Evolutionary conservation across 2,797 vertebrate genomes (phyloP).

Genomic region (Tragopan temminckii): DNA sequence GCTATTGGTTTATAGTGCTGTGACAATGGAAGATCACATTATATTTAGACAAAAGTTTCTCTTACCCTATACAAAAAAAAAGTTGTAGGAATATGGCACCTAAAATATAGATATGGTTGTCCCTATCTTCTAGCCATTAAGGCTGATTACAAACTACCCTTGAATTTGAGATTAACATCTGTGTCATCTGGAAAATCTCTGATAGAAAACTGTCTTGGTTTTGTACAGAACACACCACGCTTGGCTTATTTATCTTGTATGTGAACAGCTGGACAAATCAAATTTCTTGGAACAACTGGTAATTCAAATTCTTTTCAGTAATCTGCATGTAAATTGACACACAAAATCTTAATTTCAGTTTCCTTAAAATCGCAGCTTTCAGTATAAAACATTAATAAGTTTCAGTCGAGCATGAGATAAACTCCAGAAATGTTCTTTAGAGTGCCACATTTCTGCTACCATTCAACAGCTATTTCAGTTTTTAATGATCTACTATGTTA

Average conservation of each 20-base stretch:
- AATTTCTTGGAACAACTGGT: slow-evolving; percentile 41
- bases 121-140: neutral
- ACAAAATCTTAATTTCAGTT: slow-evolving; percentile 60
- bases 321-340: slow-evolving; percentile 42
- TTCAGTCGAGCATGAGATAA: slow-evolving; percentile 56
- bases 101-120: neutral
- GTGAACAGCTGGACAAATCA: neutral
- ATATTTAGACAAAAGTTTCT: neutral
- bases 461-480: slow-evolving; percentile 51
- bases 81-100: neutral
- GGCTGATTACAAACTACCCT: neutral
- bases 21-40: neutral
- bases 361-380: slow-evolving; percentile 50
- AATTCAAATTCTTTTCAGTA: slow-evolving; percentile 51
- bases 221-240: neutral
- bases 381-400: slow-evolving; percentile 47
- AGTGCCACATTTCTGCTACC: slow-evolving; percentile 35
- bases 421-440: slow-evolving; percentile 34
- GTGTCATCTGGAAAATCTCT: neutral
- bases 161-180: neutral
- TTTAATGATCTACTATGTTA: slow-evolving; percentile 54
- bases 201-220: neutral
- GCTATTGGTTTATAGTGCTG: neutral
- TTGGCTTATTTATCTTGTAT: neutral
- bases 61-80: neutral